These are phyloP conservation scores for Lepilemur ruficaudatus DNA, from an alignment of 2,797 vertebrate species.

Conservation along the genomic window DNA sequence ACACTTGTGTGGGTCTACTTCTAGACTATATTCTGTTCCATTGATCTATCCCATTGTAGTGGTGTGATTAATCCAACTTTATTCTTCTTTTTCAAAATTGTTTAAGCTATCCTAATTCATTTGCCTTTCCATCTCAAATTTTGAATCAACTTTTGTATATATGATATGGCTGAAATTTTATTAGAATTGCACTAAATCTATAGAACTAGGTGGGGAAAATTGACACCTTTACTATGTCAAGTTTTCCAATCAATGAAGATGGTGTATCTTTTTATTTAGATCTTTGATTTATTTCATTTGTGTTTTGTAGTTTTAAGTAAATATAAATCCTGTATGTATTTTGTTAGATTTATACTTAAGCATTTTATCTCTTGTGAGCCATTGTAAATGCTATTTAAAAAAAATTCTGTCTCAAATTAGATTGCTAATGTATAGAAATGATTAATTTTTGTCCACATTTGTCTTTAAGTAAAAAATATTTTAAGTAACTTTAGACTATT, in stretches of 20 bases:
- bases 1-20: background rate
- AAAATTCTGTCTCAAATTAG: background rate
- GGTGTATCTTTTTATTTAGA: background rate
- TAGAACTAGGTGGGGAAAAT: background rate
- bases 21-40: background rate
- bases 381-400: background rate
- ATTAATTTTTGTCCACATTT: background rate
- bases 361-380: background rate
- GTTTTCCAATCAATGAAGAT: background rate
- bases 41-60: background rate
- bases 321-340: background rate
- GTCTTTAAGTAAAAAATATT: constrained; percentile 20
- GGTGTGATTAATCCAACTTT: background rate
- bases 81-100: background rate
- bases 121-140: background rate
- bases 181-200: background rate
- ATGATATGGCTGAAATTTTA: background rate
- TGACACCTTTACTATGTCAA: background rate
- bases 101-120: background rate
- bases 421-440: background rate
- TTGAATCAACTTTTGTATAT: background rate
- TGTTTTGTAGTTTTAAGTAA: background rate
- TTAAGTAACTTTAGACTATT: background rate
- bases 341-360: background rate
- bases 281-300: background rate